Evolutionary conservation across 2,113 vertebrate species (phyloP), one percentile per base, ranked within the genome.

Genomic region (Toxotes chatareus): DNA sequence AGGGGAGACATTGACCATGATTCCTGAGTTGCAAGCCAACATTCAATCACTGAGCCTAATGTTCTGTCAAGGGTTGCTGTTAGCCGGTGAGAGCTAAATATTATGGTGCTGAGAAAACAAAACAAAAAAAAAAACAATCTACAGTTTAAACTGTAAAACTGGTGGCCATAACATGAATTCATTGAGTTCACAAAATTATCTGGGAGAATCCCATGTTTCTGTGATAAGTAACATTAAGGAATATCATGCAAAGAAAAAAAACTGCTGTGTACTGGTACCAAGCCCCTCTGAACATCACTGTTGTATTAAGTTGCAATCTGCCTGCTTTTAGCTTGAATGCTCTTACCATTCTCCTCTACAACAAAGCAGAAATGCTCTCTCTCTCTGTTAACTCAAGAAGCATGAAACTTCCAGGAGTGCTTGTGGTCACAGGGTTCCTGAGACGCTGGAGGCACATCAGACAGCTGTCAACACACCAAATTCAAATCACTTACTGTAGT

Each of bases 401-500:
- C 55, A 67, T 42, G 11, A 76, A 71, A 70, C 64, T 76, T 79
- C 65, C 70, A 56, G 23, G 68, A 4, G 74, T 16, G 46, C 49
- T 65, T 32, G 42, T 44, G 55, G 78, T 70, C 80, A 72, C 51
- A 57, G 51, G 62, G 53, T 69, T 75, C 66, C 44, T 46, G 47
- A 68, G 73, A 72, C 61, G 70, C 71, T 69, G 47, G 59, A 76
- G 65, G 64, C 66, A 21, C 42, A 51, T 65, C 55, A 57, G 67
- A 23, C 55, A 64, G 66, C 65, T 73, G 60, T 68, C 66, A 74
- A 68, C 59, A 79, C n/a, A 55, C 57, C 59, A 31, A 60, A 69
- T 47, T 71, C 8, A 1, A 75, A 80, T 79, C 70, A 32, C 42
- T 74, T 74, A 57, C 66, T 77, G 71, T 62, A 64, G 71, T 84